phyloP scores from a whole-genome alignment of 2,797 vertebrate species.

The Clarias laeviceps region DNA sequence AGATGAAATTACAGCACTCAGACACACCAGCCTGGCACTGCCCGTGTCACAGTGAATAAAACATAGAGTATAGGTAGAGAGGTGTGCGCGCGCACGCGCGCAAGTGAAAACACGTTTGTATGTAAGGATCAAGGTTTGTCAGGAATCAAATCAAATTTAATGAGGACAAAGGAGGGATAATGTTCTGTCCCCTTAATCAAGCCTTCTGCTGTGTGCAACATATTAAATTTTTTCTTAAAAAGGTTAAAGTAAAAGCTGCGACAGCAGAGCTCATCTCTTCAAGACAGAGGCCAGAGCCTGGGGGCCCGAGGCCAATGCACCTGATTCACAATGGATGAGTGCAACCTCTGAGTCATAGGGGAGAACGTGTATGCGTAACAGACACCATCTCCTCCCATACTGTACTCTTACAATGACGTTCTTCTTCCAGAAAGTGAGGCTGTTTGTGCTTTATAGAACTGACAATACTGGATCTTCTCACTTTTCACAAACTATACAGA shows the following conservation, averaged over 20 bases:
- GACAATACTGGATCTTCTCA: neutral
- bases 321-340: slow-evolving; percentile 51
- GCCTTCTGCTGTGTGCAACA: neutral
- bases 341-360: slow-evolving; percentile 37
- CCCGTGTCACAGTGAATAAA: slow-evolving; percentile 76
- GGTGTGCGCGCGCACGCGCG: slow-evolving; percentile 27
- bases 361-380: slow-evolving; percentile 38
- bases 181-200: neutral
- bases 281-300: slow-evolving; percentile 31
- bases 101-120: slow-evolving; percentile 28
- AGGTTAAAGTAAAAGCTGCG: neutral
- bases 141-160: neutral
- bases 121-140: slow-evolving; percentile 12
- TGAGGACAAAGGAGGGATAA: neutral
- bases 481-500: neutral
- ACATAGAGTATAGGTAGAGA: slow-evolving; percentile 62
- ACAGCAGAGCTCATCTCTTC: slow-evolving; percentile 29
- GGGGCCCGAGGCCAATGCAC: slow-evolving; percentile 37
- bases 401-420: slow-evolving; percentile 32
- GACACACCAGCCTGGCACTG: slow-evolving; percentile 74
- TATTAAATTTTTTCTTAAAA: neutral
- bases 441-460: slow-evolving; percentile 8
- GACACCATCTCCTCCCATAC: slow-evolving; percentile 45
- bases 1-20: slow-evolving; percentile 64
- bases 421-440: slow-evolving; percentile 30